A percentile compares a stretch with the other conserved stretches of the same genome.
Evolutionary conservation across 2,113 vertebrate genomes (phyloP).

Genomic region (Tursiops truncatus): DNA sequence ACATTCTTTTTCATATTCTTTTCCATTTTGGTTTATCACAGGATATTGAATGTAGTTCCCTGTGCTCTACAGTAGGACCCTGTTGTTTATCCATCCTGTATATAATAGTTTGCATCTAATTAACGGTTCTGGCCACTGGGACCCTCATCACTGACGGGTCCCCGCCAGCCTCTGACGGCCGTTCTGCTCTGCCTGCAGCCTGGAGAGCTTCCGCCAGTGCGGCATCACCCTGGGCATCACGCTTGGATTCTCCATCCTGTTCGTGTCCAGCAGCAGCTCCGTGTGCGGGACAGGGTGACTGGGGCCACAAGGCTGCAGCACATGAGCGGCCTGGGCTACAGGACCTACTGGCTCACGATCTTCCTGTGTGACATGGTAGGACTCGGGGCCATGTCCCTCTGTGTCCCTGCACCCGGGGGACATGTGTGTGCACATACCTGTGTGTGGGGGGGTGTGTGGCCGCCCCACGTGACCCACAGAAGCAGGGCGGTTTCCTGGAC

Average conservation of each 20-base stretch:
- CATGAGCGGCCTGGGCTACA: constrained; percentile 81
- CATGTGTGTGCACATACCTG: neutral
- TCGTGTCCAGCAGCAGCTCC: constrained; percentile 75
- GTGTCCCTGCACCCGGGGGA: accelerated
- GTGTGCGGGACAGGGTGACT: constrained; percentile 80
- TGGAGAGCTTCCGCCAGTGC: constrained; percentile 86
- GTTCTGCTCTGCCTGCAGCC: constrained; percentile 65
- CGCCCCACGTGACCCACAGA: accelerated
- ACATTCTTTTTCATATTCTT: too few species aligned
- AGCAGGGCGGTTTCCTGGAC: neutral
- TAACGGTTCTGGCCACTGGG: neutral
- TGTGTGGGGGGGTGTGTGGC: accelerated
- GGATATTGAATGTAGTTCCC: too few species aligned
- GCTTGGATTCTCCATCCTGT: constrained; percentile 84
- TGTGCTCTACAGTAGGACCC: too few species aligned
- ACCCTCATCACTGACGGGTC: neutral
- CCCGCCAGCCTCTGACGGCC: accelerated
- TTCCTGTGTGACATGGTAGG: constrained; percentile 86
- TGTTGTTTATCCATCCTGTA: too few species aligned
- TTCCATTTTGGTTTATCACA: too few species aligned
- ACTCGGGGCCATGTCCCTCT: too few species aligned
- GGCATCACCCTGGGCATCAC: constrained; percentile 84
- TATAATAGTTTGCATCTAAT: too few species aligned
- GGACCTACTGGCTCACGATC: constrained; percentile 82
- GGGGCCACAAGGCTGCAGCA: constrained; percentile 84